Base-by-base conservation (phyloP, 2,888 invertebrate genomes). In the Patella caerulea region DNA sequence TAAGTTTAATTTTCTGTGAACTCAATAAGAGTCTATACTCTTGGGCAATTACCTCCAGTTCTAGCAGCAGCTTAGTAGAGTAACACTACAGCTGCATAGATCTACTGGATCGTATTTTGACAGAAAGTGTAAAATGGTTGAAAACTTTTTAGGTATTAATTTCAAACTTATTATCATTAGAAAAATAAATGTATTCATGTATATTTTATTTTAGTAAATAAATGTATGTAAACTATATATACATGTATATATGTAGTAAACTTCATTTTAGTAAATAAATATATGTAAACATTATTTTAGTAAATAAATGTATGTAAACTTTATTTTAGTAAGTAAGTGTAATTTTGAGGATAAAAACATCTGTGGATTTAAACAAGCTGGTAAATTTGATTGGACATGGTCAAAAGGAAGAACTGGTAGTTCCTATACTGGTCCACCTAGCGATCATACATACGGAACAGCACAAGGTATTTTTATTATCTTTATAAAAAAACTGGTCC, bases 331-430 rank as follows among this genome's bases (percentile, higher is more conserved):
- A n/a, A 75, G 56, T 72, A 77, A 75, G 59, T 85, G 85, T 81
- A 83, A 84, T 78, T 89, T 89, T 84, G 88, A 89, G 79, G 79
- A 75, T 15, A 78, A 74, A 2, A 75, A 84, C 72, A 45, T 87
- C 14, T 90, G 90, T 83, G 83, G 84, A 54, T 90, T 86, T 83
- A 84, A 74, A 17, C 87, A 88, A 72, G 80, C 82, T 54, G 88
- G 87, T 75, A 79, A 85, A 69, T 89, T 90, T 84, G 86, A 89
- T 81, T 90, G 90, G 90, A 85, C 85, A n/a, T 77, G 83, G 76
- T 78, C 81, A 1, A 76, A 81, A 45, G 86, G 86, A n/a, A 79
- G 82, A 14, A 86, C 87, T 14, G 74, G 82, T 11, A 82, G 81
- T 52, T 19, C 74, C 9, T 80, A 79, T 45, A 89, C 88, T 34